These are phyloP conservation scores for Drosophila jambulina DNA, from an alignment of 1,140 invertebrate species.

Conservation along the genomic window DNA sequence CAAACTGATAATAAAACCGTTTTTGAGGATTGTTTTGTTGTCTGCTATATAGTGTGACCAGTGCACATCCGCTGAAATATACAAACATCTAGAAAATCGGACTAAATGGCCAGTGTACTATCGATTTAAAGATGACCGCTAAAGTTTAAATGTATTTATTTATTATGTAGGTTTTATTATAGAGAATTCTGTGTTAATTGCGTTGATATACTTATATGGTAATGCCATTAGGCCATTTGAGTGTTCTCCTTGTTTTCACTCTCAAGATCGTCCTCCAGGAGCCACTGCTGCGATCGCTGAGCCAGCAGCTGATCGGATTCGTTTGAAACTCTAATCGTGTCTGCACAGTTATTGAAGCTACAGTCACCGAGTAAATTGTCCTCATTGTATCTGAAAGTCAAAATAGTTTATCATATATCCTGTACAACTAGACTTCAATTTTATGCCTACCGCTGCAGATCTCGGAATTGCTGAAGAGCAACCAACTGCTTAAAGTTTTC, in stretches of 20 bases:
- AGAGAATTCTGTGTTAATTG: background rate
- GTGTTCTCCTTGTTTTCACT: constrained; percentile 68
- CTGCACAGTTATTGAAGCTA: constrained; percentile 49
- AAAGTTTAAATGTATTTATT: constrained; percentile 24
- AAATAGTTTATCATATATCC: no score
- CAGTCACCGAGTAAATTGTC: constrained; percentile 56
- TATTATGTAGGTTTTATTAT: background rate
- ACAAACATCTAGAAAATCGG: background rate
- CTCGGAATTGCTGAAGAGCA: constrained; percentile 37
- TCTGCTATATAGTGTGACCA: constrained; percentile 9
- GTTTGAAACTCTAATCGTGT: constrained; percentile 43
- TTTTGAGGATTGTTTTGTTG: constrained; percentile 7
- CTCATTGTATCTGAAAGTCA: constrained; percentile 52
- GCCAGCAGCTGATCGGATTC: constrained; percentile 56
- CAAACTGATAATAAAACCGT: constrained; percentile 10
- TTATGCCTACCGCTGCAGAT: constrained; percentile 33
- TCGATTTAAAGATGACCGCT: constrained; percentile 13
- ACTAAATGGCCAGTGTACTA: background rate
- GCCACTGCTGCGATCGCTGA: constrained; percentile 49
- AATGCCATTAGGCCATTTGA: constrained; percentile 8
- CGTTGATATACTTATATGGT: background rate
- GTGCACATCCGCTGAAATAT: background rate
- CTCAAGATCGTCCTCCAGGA: constrained; percentile 57
- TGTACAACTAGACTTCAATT: background rate
- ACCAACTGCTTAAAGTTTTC: constrained; percentile 31